A percentile compares a stretch with the other conserved stretches of the same genome.
Evolutionary conservation across 2,113 vertebrate species (phyloP).

Genomic region (Aramus guarauna): DNA sequence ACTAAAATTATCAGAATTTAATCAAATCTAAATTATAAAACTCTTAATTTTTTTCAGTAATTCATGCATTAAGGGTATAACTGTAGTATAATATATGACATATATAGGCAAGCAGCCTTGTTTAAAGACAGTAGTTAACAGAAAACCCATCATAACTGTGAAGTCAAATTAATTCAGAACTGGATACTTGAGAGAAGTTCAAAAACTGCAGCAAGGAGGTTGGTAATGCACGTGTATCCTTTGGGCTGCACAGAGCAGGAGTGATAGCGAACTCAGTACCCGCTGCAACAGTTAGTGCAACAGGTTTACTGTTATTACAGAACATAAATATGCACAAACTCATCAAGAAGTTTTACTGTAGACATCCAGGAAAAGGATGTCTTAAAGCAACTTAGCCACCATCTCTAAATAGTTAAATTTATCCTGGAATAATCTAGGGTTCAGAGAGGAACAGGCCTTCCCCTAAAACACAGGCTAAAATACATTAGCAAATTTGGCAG

Average conservation of each 20-base stretch:
- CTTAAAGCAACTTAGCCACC: not conserved
- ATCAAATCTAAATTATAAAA: not conserved
- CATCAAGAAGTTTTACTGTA: not conserved
- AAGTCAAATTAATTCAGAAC: not conserved
- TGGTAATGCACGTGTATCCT: not conserved
- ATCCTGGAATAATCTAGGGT: not conserved
- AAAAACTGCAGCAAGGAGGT: not conserved
- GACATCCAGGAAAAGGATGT: not conserved
- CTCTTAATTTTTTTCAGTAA: not conserved
- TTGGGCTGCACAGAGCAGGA: not conserved
- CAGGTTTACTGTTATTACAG: not conserved
- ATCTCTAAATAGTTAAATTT: not conserved
- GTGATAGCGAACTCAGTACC: not conserved
- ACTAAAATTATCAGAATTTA: not conserved
- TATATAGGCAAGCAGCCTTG: not conserved
- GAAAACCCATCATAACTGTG: not conserved
- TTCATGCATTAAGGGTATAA: not conserved
- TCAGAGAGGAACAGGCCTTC: not conserved
- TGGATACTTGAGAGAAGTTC: not conserved
- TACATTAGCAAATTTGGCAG: not conserved
- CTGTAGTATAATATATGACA: not conserved
- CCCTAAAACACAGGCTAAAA: not conserved
- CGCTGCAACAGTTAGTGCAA: not conserved
- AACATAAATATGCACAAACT: not conserved
- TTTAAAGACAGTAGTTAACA: not conserved